A percentile compares a stretch with the other conserved stretches of the same genome.
Conservation (phyloP, 2,113 vertebrate species). For the Crotalus horridus region DNA sequence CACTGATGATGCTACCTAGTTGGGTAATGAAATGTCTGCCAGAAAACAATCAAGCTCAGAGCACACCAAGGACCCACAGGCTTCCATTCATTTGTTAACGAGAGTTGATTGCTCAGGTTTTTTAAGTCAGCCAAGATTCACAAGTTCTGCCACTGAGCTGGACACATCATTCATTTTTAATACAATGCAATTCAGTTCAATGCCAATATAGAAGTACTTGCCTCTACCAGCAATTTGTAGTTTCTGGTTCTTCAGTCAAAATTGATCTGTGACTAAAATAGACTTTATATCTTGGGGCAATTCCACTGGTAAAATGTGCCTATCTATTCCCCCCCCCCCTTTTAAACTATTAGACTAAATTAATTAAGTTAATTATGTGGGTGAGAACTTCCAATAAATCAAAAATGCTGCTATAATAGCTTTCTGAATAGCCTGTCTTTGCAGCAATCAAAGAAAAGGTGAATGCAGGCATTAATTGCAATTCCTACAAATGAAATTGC, state of each 20-base stretch:
- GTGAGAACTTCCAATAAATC: not conserved
- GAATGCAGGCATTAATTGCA: not conserved
- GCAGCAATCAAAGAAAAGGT: not conserved
- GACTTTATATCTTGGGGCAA: not conserved
- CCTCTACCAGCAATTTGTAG: not conserved
- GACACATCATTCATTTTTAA: not conserved
- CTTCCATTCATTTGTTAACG: not conserved
- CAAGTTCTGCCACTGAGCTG: not conserved
- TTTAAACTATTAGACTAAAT: not conserved
- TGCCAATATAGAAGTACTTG: not conserved
- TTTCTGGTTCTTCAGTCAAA: not conserved
- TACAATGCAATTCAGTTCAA: not conserved
- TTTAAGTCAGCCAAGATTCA: not conserved
- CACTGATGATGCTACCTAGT: not conserved
- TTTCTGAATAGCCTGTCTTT: not conserved
- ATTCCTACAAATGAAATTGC: not conserved
- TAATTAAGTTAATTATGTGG: not conserved
- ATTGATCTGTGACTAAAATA: not conserved
- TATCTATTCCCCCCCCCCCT: not conserved
- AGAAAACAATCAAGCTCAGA: not conserved
- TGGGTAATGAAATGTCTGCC: not conserved
- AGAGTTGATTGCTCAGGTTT: not conserved
- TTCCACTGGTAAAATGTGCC: not conserved
- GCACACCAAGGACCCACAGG: no score
- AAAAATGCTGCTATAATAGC: not conserved